A percentile compares a stretch with the other conserved stretches of the same genome.
Conservation (phyloP, 2,113 vertebrate species). For the Corythaixoides concolor region DNA sequence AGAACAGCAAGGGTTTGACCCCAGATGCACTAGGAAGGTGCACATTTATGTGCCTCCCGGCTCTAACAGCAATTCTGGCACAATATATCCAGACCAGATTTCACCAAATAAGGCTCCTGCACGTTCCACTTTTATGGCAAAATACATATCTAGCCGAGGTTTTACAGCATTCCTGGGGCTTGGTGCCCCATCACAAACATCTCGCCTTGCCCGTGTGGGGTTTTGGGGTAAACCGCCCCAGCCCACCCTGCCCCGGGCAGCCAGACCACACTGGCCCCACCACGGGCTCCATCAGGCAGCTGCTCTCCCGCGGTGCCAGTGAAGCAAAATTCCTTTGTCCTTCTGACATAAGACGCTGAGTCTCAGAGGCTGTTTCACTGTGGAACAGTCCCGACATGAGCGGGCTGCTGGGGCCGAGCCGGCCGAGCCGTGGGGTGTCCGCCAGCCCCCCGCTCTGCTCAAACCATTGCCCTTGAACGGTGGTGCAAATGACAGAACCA, state of each 20-base stretch:
- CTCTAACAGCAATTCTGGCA: not conserved
- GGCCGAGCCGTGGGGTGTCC: rapidly evolving
- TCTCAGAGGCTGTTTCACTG: not conserved
- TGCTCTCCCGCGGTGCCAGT: not conserved
- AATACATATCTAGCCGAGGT: not conserved
- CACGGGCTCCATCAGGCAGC: rapidly evolving
- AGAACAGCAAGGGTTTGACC: not conserved
- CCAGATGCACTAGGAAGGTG: not conserved
- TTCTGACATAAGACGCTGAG: not conserved
- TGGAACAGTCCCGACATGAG: not conserved
- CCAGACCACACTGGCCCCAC: too few species aligned
- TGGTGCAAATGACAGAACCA: not conserved
- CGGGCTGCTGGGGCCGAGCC: rapidly evolving
- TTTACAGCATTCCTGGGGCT: not conserved
- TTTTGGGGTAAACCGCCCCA: not conserved
- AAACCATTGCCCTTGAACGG: not conserved
- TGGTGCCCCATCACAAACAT: not conserved
- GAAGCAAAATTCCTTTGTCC: not conserved
- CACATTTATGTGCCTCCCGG: rapidly evolving
- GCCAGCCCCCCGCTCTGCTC: not conserved
- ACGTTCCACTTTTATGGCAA: not conserved
- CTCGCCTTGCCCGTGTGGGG: rapidly evolving
- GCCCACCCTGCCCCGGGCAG: not conserved
- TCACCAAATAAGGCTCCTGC: not conserved
- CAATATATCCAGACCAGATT: not conserved